These are phyloP conservation scores for Lithobates pipiens DNA, from an alignment of 2,797 vertebrate genomes.

Conservation along the genomic window DNA sequence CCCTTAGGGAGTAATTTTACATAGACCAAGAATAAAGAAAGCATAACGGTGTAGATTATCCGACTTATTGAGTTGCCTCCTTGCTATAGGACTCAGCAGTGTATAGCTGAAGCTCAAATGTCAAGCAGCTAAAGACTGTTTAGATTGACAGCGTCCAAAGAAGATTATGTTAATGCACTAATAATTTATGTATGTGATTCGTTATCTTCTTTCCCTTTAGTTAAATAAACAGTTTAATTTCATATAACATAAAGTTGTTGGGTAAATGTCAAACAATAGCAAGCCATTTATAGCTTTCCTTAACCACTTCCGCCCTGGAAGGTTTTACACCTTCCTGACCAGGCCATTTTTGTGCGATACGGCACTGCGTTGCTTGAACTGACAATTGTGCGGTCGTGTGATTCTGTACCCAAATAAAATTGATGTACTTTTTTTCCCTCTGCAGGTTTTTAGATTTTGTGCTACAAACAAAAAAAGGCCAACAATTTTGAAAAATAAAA, in stretches of 20 bases:
- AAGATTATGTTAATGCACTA: background rate
- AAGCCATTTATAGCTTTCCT: too few species aligned
- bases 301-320: too few species aligned
- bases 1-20: conserved; percentile 27
- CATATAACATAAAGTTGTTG: background rate
- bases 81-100: background rate
- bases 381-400: too few species aligned
- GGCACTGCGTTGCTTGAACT: too few species aligned
- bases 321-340: too few species aligned
- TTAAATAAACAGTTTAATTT: background rate
- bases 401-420: too few species aligned
- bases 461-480: too few species aligned
- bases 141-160: background rate
- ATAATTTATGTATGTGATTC: background rate
- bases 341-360: too few species aligned
- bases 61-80: background rate
- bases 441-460: too few species aligned
- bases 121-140: background rate
- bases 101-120: background rate
- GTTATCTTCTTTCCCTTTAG: background rate
- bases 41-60: background rate
- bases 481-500: too few species aligned
- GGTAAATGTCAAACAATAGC: background rate
- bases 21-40: background rate
- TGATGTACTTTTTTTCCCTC: too few species aligned